Conservation (phyloP, 35 echinoderm and acorn worm genomes). For the Anneissia japonica region DNA sequence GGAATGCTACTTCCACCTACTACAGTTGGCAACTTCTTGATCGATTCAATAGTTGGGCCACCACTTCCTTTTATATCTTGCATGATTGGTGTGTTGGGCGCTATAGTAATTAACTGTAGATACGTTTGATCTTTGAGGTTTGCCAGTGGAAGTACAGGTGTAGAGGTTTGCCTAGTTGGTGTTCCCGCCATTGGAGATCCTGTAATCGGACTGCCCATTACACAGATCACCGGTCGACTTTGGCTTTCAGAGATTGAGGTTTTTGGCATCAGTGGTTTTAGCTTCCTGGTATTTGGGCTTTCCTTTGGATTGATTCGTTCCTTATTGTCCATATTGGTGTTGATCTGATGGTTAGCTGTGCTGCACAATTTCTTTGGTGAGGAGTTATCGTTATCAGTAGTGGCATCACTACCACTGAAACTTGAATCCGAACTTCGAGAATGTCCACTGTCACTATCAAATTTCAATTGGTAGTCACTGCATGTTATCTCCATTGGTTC, state of each 20-base stretch:
- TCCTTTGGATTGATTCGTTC: conserved; percentile 55
- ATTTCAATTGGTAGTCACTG: not conserved
- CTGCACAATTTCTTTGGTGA: not conserved
- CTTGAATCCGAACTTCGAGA: not conserved
- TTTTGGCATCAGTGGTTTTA: conserved; percentile 88
- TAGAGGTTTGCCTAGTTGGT: not conserved
- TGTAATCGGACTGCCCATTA: not conserved
- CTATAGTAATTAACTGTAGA: not conserved
- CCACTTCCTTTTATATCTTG: not conserved
- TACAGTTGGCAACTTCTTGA: not conserved
- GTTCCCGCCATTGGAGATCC: not conserved
- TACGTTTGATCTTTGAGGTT: not conserved
- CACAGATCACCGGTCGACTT: not conserved
- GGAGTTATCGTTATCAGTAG: not conserved
- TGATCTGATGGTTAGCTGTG: not conserved
- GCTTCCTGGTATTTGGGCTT: conserved; percentile 75
- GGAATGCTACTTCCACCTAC: not conserved
- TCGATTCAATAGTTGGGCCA: not conserved
- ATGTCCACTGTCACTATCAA: not conserved
- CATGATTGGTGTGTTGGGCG: not conserved
- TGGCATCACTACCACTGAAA: not conserved
- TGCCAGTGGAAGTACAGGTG: not conserved
- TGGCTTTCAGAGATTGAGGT: conserved; percentile 49
- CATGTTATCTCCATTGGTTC: not conserved
- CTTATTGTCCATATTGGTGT: not conserved